Evolutionary conservation across 1,140 invertebrate species (phyloP).

Genomic region (Bombyx mori): ASM3026992v2 NC_085118.1:11489501-11490000

Average conservation of each 20-base stretch:
- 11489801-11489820: slow-evolving; percentile 29
- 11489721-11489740: slow-evolving; percentile 22
- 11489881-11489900: slow-evolving; percentile 59
- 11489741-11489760: slow-evolving; percentile 24
- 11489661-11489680: too few relatives aligned
- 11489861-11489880: slow-evolving; percentile 53
- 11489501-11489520: slow-evolving; percentile 62
- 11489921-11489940: slow-evolving; percentile 1
- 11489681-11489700: too few relatives aligned
- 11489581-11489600: too few relatives aligned
- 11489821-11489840: slow-evolving; percentile 1
- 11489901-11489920: slow-evolving; percentile 47
- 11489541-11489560: slow-evolving; percentile 32
- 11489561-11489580: slow-evolving; percentile 20
- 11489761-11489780: slow-evolving; percentile 50
- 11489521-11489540: slow-evolving; percentile 57
- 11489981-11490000: too few relatives aligned
- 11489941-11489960: slow-evolving; percentile 51
- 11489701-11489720: slow-evolving; percentile 9
- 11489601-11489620: too few relatives aligned
- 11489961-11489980: slow-evolving; percentile 18
- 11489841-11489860: slow-evolving; percentile 32
- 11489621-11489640: too few relatives aligned
- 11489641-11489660: too few relatives aligned
- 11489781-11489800: slow-evolving; percentile 26